A percentile compares a stretch with the other conserved stretches of the same genome.
phyloP scores from a whole-genome alignment of 2,797 vertebrate species.

The Rhinogobio ventralis region DNA sequence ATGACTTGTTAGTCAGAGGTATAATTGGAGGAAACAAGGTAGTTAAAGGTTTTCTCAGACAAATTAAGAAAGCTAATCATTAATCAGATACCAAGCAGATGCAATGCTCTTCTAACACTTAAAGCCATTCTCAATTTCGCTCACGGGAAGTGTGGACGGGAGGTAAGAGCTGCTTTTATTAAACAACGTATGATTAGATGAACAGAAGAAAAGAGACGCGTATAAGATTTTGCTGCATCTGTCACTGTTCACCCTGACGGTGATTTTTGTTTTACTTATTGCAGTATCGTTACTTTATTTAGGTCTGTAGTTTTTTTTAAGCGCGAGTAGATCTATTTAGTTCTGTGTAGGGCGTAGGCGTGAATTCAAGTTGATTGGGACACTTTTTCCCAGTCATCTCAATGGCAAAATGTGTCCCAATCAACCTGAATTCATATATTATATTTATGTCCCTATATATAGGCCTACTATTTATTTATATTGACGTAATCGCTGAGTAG shows the following conservation, averaged over 20 bases:
- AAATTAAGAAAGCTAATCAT: constrained; percentile 77
- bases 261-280: not conserved
- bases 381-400: too few relatives aligned
- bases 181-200: constrained; percentile 57
- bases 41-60: constrained; percentile 70
- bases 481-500: not conserved
- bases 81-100: constrained; percentile 70
- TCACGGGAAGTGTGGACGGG: constrained; percentile 49
- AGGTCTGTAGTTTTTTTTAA: not conserved
- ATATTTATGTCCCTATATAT: too few relatives aligned
- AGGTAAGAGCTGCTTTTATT: constrained; percentile 40
- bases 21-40: constrained; percentile 74
- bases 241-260: not conserved
- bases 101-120: constrained; percentile 67
- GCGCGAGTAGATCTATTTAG: not conserved
- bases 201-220: not conserved
- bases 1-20: constrained; percentile 64
- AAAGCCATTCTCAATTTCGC: constrained; percentile 65
- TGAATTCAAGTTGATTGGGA: too few relatives aligned
- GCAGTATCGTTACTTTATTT: not conserved
- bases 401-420: too few relatives aligned
- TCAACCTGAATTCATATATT: too few relatives aligned
- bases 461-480: too few relatives aligned
- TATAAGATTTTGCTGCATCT: not conserved
- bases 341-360: not conserved